Base-by-base conservation (phyloP, 2,888 invertebrate species). In the Bimastos eiseni region DNA sequence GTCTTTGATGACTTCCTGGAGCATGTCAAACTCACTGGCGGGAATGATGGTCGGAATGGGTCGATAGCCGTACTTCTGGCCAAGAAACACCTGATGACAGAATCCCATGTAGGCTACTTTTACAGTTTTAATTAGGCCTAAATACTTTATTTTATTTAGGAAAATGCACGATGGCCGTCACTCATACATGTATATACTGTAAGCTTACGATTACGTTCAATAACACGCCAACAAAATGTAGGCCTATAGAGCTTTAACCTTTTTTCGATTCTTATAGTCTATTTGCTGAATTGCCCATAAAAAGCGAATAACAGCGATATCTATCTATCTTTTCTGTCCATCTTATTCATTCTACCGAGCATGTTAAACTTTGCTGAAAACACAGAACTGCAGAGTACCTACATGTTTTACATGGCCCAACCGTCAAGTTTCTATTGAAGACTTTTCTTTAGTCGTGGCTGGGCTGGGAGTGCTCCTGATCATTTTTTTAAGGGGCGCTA, bases 51-150 rank as follows among this genome's bases (percentile, higher is more conserved):
- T 98, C 0, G 99, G 99, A 93, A 99, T 98, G 0, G 99, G 99
- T 30, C 99, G 97, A 95, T 99, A 99, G 36, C 99, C 99, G 95
- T 99, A 99, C 95, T 99, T 99, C 96, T 99, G 99, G 0, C 99
- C 99, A 36, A 99, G 96, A 94, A 99, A 99, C 90, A 98, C 97
- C 97, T 97, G 92, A 24, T 30, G 70, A 70, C 70, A 70, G 70
- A 11, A 8, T 70, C n/a, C n/a, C 1, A 70, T 8, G 70, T 70
- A 30, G 5, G n/a, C 8, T 70, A 49, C 8, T 30, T 5, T 30
- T n/a, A 70, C 30, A 70, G 70, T 70, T 70, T 8, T 70, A 70
- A 70, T n/a, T n/a, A n/a, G 30, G 70, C n/a, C 30, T 30, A 49
- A 49, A 49, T 49, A 49, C 6, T 24, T 49, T 6, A 49, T 49